Conservation (phyloP, 2,797 vertebrate species). For the Peromyscus melanophrys region DNA sequence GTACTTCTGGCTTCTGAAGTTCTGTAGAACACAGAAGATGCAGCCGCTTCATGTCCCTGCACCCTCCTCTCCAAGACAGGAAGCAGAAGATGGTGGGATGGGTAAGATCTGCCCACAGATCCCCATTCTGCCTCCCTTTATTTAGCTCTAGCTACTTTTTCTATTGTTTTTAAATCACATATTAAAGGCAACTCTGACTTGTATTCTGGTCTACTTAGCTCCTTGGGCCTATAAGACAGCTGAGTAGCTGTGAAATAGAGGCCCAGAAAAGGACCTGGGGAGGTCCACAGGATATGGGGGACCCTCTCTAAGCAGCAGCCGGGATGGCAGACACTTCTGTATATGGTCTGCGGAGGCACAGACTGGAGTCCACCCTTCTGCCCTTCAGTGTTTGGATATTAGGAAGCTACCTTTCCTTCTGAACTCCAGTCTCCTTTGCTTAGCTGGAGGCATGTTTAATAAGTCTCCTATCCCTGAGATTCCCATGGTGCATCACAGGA, state of each 20-base stretch:
- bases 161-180: constrained; percentile 35
- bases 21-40: background rate
- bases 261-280: constrained; percentile 1
- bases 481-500: background rate
- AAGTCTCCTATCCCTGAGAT: background rate
- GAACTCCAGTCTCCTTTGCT: background rate
- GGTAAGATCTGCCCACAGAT: background rate
- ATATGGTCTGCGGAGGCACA: too few relatives aligned
- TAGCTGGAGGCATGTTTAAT: background rate
- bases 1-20: background rate
- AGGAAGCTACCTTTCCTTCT: background rate
- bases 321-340: background rate
- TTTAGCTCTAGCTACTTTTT: background rate
- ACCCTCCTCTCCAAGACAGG: background rate
- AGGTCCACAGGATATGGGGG: background rate
- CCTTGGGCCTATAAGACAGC: background rate
- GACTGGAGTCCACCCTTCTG: background rate
- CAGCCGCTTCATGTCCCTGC: background rate
- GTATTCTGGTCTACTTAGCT: background rate
- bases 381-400: background rate
- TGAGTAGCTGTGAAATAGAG: constrained; percentile 2
- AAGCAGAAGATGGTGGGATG: background rate
- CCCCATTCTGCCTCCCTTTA: background rate
- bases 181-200: constrained; percentile 70
- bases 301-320: background rate